Evolutionary conservation across 2,888 invertebrate species (phyloP).

Genomic region (Agrotis puta): DNA sequence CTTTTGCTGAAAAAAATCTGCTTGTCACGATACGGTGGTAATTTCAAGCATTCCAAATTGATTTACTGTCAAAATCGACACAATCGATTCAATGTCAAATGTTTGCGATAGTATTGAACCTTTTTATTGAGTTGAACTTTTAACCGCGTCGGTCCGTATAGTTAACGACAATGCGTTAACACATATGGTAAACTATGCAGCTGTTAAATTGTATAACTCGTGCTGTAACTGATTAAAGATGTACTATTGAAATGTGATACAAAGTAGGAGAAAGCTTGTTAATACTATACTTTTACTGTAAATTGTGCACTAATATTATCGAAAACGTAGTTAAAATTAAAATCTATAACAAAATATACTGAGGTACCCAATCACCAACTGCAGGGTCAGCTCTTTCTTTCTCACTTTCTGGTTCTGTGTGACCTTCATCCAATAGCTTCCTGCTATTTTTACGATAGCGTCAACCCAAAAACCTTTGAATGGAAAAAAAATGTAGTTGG

Average conservation of each 20-base stretch:
- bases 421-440: too few species aligned
- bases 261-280: conserved; percentile 40
- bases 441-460: too few species aligned
- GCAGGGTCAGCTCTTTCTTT: too few species aligned
- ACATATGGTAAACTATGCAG: conserved; percentile 74
- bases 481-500: not conserved
- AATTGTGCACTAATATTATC: not conserved
- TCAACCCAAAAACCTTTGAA: not conserved
- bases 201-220: conserved; percentile 67
- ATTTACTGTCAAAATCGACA: conserved; percentile 87
- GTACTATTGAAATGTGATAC: conserved; percentile 54
- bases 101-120: conserved; percentile 82
- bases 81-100: conserved; percentile 85
- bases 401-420: too few species aligned
- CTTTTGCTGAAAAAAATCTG: not conserved
- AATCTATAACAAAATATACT: not conserved
- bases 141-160: conserved; percentile 69
- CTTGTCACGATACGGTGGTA: conserved; percentile 29
- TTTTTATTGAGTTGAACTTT: conserved; percentile 82
- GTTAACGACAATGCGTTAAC: conserved; percentile 76
- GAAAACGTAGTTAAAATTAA: too few species aligned
- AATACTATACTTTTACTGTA: conserved; percentile 6
- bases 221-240: conserved; percentile 62
- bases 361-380: too few species aligned
- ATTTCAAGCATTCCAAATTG: conserved; percentile 82